Base-by-base conservation (phyloP, 2,888 invertebrate species). In the Ferdinandea cuprea region DNA sequence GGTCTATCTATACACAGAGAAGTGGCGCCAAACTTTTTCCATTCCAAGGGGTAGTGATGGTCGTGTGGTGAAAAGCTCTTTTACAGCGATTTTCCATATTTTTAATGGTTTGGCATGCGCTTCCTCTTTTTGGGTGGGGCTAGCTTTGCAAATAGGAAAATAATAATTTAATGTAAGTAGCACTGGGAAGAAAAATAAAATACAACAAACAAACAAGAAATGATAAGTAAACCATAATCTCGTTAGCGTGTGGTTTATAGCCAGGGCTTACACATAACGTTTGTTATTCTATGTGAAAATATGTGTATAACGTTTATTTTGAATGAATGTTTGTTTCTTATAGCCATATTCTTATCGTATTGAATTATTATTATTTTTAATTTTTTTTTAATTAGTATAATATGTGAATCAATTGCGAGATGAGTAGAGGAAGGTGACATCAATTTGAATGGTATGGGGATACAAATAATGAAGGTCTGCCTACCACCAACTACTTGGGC, bases 221-320 rank as follows among this genome's bases (percentile, higher is more conserved):
- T 56, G 17, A 83, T 66, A 86, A 85, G 85, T 86, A 85, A 85
- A 71, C 73, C 42, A 13, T 79, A 79, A 73, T 79, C 79, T 68
- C 44, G 79, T 79, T 79, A 79, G 73, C 50, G 52, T 56, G 48
- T 56, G 32, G 40, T 59, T 71, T 71, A 59, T 32, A 30, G 59
- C 17, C 17, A 15, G 50, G 28, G 7, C 30, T 44, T 63, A 19
- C 25, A 25, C 35, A 63, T 35, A 46, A 44, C 19, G 21, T 61
- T 61, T 46, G 32, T 21, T 9, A 21, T 46, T 46, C 35, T 46
- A 61, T 61, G 21, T 21, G 32, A 9, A 21, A 32, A 21, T 56
- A 15, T 56, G 13, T 59, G 44, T 61, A 30, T 17, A 13, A 5
- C 21, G 32, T 61, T 48, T 21, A 63, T 63, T n/a, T 63, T 35